Evolutionary conservation across 2,113 vertebrate genomes (phyloP), one percentile per base, ranked within the genome.

Genomic region (Sapayoa aenigma): DNA sequence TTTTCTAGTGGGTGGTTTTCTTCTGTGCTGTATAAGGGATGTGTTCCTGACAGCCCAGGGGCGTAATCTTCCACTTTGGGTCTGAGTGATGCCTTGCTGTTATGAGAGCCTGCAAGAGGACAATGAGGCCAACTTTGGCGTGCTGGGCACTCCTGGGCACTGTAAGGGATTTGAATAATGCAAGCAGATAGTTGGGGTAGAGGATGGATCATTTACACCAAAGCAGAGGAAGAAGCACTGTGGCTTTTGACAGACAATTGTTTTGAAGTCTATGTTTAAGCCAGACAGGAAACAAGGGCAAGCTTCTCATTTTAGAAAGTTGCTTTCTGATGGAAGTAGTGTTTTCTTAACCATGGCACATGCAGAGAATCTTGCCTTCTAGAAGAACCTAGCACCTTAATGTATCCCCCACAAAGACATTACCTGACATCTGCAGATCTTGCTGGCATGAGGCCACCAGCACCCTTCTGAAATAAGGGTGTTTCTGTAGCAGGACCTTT

Each of bases 1-100:
- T 90, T 90, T 92, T 77, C 28, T 75, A 19, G 62, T 9, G 8
- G 33, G 16, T 80, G 84, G 22, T 92, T 92, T 90, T 88, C 24
- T 71, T 30, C 68, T 83, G 59, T 67, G 11, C 42, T 50, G 12
- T 44, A 15, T 66, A 67, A 90, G 21, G 11, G 37, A 66, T 39
- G 33, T 55, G 35, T 46, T 86, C 58, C 66, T 90, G 44, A 49
- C 30, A n/a, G 53, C 47, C 12, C 2, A 3, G 24, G 47, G 24
- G 24, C 11, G 22, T 1, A 2, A 35, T 20, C 15, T 87, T 76
- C 46, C 0, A 1, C 33, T 59, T 9, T 59, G 85, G 55, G 69
- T 33, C 58, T 19, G 66, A 41, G 44, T 7, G 28, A 23, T 53
- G 30, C 31, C 50, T 73, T 80, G 21, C 27, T 72, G 4, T 79